Conservation (phyloP, 2,797 vertebrate species). For the Parambassis ranga region DNA sequence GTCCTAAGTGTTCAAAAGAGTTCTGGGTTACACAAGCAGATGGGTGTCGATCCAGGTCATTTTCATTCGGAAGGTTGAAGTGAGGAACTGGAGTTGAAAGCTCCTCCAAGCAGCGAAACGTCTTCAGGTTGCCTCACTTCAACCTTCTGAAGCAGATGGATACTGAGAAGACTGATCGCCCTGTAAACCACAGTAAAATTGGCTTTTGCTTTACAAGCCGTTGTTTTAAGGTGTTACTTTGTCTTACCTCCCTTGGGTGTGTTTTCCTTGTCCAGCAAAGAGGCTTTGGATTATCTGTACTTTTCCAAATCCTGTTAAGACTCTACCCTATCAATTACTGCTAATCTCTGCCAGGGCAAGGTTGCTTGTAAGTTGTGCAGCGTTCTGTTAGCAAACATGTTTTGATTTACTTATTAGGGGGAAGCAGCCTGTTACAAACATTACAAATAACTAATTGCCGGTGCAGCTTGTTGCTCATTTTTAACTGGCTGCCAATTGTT, state of each 20-base stretch:
- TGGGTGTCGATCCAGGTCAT: too few species aligned
- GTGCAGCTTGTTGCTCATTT: neutral
- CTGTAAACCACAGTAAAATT: neutral
- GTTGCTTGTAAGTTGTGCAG: neutral
- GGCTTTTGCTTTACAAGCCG: conserved; percentile 1
- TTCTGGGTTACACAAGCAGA: too few species aligned
- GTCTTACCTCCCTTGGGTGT: neutral
- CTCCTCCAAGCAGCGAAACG: too few species aligned
- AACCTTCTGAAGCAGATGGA: too few species aligned
- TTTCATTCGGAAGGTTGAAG: too few species aligned
- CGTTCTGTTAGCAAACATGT: neutral
- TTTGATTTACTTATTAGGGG: neutral
- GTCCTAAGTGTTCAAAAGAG: too few species aligned
- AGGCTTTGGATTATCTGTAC: conserved; percentile 48
- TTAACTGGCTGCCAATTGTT: neutral
- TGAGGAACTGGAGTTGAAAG: too few species aligned
- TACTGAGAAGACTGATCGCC: too few species aligned
- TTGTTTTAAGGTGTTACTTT: neutral
- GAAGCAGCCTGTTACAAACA: neutral
- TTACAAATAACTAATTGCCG: neutral
- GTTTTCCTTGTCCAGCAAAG: conserved; percentile 33
- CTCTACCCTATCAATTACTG: conserved; percentile 49
- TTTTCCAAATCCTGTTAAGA: conserved; percentile 58
- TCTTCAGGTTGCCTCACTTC: too few species aligned
- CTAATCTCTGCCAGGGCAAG: conserved; percentile 27